A percentile compares a stretch with the other conserved stretches of the same genome.
Conservation (phyloP, 2,888 invertebrate genomes). For the Spatulosminthurus flaviceps region DNA sequence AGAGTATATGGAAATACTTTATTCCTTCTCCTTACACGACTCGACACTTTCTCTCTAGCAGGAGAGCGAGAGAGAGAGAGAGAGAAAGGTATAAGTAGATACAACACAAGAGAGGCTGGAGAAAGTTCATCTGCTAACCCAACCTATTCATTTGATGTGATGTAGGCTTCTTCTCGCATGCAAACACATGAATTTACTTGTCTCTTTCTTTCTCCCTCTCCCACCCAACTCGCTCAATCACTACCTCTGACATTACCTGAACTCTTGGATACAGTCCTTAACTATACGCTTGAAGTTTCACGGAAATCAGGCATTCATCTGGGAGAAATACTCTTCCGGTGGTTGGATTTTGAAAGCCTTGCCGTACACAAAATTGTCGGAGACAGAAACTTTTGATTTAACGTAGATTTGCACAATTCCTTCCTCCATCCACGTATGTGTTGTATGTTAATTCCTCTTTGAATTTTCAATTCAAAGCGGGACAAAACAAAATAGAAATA, state of each 20-base stretch:
- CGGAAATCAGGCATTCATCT: neutral
- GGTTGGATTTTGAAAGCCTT: neutral
- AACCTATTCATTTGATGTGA: conserved; percentile 28
- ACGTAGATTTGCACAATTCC: neutral
- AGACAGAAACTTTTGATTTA: neutral
- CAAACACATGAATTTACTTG: conserved; percentile 19
- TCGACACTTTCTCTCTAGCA: conserved; percentile 18
- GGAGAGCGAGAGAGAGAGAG: too few species aligned
- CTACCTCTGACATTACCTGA: neutral
- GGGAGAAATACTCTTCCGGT: neutral
- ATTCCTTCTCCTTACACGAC: conserved; percentile 5
- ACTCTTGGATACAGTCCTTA: neutral
- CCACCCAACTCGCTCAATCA: neutral
- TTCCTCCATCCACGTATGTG: neutral
- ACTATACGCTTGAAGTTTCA: neutral
- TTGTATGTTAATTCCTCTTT: neutral
- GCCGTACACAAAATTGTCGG: neutral
- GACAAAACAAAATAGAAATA: too few species aligned
- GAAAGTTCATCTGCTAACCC: conserved; percentile 17
- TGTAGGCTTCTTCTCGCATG: conserved; percentile 11
- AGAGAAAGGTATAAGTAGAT: too few species aligned
- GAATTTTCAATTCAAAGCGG: too few species aligned
- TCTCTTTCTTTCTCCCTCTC: conserved; percentile 7
- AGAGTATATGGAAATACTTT: neutral
- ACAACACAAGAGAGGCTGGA: neutral